A percentile compares a stretch with the other conserved stretches of the same genome.
phyloP scores from a whole-genome alignment of 1,140 invertebrate species.

The Patella vulgata region DNA sequence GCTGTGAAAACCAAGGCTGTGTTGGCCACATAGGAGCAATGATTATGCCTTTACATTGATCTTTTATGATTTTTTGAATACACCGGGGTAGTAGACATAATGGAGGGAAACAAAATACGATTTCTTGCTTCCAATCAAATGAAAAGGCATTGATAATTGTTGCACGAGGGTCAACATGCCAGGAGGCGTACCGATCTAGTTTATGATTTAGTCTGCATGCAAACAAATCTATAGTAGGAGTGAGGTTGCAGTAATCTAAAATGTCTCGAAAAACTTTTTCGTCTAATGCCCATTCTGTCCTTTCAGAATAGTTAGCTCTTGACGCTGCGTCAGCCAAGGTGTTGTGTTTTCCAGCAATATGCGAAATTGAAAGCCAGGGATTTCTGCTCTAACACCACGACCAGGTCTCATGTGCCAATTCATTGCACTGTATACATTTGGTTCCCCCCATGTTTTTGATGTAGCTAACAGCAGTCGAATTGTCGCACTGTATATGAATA shows the following conservation, averaged over 20 bases:
- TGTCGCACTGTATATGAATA: no score
- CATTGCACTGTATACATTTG: constrained; percentile 3
- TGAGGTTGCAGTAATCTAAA: background rate
- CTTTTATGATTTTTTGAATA: constrained; percentile 16
- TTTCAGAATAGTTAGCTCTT: constrained; percentile 13
- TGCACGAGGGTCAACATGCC: constrained; percentile 19
- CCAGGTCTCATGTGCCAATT: constrained; percentile 20
- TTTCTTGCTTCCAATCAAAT: constrained; percentile 16
- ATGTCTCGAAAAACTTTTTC: constrained; percentile 13
- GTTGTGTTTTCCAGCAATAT: constrained; percentile 28
- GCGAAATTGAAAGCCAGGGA: constrained; percentile 19
- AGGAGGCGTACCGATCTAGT: constrained; percentile 15
- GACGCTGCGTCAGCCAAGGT: constrained; percentile 16
- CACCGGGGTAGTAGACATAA: constrained; percentile 19
- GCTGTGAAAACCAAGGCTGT: constrained; percentile 24
- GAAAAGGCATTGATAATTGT: constrained; percentile 27
- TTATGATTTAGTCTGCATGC: constrained; percentile 30
- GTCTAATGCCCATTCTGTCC: constrained; percentile 27
- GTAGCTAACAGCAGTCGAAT: no score
- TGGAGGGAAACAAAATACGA: constrained; percentile 28
- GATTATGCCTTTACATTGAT: constrained; percentile 11
- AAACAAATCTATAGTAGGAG: constrained; percentile 30
- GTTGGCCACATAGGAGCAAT: constrained; percentile 32
- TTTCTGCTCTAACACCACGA: constrained; percentile 23
- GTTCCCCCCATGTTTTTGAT: background rate